Evolutionary conservation across 2,797 vertebrate species (phyloP).

Genomic region (Mormyrops attenuatus): DNA sequence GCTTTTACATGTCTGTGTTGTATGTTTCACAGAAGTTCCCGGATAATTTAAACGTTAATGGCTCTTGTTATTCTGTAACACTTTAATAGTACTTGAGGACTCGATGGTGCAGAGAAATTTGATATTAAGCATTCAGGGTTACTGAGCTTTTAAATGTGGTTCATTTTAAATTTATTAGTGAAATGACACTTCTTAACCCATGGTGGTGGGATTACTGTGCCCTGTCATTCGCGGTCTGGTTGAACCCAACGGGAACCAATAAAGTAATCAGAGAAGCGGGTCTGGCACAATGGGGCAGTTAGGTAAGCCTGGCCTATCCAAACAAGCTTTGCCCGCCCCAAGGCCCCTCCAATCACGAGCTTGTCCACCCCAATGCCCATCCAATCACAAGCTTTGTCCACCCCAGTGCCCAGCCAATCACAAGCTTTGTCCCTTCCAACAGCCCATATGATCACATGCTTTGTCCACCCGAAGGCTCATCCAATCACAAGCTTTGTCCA

Average conservation of each 20-base stretch:
- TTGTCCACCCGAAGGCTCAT: neutral
- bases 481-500: neutral
- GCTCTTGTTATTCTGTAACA: neutral
- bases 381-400: neutral
- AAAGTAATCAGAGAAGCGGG: neutral
- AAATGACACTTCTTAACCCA: neutral
- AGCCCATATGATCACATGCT: neutral
- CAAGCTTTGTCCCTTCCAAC: too few species aligned
- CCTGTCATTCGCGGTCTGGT: neutral
- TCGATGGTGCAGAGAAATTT: neutral
- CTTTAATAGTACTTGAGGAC: neutral
- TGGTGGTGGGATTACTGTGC: neutral
- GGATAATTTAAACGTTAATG: neutral
- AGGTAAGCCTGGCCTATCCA: neutral
- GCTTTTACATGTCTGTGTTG: neutral
- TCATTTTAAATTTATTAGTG: constrained; percentile 3
- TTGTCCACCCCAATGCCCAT: neutral
- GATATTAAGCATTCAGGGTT: neutral
- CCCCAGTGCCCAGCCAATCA: neutral
- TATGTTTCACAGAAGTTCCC: neutral
- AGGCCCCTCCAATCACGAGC: neutral
- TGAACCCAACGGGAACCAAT: neutral
- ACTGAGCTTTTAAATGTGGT: neutral
- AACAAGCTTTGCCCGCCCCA: neutral
- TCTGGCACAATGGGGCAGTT: neutral